phyloP scores from a whole-genome alignment of 2,797 vertebrate genomes.

The Psittacula echo region DNA sequence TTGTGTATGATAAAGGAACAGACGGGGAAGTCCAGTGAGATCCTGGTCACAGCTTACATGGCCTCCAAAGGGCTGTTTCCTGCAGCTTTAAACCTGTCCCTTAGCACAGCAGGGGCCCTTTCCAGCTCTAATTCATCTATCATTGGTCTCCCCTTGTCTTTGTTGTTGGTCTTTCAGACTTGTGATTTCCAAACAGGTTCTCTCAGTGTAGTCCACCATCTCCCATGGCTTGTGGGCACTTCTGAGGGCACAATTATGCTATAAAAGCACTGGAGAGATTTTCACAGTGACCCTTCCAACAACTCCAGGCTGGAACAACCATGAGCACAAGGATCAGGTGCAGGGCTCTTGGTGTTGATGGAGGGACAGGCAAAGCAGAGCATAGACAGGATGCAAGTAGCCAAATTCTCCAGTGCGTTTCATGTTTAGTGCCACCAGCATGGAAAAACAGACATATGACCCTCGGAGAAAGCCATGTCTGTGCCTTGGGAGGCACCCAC shows the following conservation, averaged over 20 bases:
- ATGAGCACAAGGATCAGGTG: neutral
- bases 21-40: neutral
- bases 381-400: neutral
- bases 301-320: neutral
- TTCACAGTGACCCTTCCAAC: rapidly evolving
- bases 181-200: neutral
- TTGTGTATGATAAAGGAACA: neutral
- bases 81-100: neutral
- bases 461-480: neutral
- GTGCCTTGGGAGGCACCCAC: neutral
- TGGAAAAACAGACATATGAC: rapidly evolving
- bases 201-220: neutral
- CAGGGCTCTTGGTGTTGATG: neutral
- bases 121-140: rapidly evolving
- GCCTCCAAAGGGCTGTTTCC: neutral
- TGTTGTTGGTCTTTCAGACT: neutral
- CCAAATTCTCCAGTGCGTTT: neutral
- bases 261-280: neutral
- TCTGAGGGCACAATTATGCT: neutral
- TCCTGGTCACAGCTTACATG: neutral
- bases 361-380: neutral
- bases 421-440: neutral
- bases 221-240: neutral
- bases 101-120: neutral
- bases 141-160: neutral